Evolutionary conservation across 2,113 vertebrate species (phyloP).

Genomic region (Nerophis lumbriciformis): DNA sequence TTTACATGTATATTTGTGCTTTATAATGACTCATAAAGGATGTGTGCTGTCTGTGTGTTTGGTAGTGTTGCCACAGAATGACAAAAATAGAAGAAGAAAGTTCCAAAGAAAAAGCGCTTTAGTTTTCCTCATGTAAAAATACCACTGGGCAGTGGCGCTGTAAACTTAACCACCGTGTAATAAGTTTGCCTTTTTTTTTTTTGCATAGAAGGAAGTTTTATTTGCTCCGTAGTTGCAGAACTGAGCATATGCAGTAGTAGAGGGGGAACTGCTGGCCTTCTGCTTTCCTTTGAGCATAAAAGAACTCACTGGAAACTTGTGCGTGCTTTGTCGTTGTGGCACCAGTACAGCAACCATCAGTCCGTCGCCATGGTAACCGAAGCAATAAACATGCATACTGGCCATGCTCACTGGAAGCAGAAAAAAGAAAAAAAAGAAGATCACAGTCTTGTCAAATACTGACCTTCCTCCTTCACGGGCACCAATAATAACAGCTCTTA

Average conservation of each 20-base stretch:
- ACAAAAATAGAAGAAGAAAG: too few relatives aligned
- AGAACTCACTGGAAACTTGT: constrained; percentile 33
- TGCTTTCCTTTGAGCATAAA: constrained; percentile 33
- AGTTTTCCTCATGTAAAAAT: too few relatives aligned
- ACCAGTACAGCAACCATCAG: constrained; percentile 34
- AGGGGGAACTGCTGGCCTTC: constrained; percentile 16
- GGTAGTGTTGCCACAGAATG: too few relatives aligned
- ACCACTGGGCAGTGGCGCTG: too few relatives aligned
- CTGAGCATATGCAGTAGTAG: not conserved
- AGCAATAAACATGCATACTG: constrained; percentile 49
- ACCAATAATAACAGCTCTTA: constrained; percentile 14
- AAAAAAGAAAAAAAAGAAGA: not conserved
- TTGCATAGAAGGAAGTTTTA: not conserved
- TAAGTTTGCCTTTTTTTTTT: not conserved
- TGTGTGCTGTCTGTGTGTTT: too few relatives aligned
- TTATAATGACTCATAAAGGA: too few relatives aligned
- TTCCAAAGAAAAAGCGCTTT: too few relatives aligned
- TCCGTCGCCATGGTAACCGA: constrained; percentile 35
- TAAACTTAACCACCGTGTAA: not conserved
- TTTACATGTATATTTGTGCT: too few relatives aligned
- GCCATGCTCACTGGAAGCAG: not conserved
- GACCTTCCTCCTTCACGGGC: not conserved
- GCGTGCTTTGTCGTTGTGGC: constrained; percentile 17
- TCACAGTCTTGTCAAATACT: not conserved
- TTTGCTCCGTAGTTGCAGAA: constrained; percentile 9